phyloP scores from a whole-genome alignment of 2,113 vertebrate genomes.

The Todiramphus saurophagus region DNA sequence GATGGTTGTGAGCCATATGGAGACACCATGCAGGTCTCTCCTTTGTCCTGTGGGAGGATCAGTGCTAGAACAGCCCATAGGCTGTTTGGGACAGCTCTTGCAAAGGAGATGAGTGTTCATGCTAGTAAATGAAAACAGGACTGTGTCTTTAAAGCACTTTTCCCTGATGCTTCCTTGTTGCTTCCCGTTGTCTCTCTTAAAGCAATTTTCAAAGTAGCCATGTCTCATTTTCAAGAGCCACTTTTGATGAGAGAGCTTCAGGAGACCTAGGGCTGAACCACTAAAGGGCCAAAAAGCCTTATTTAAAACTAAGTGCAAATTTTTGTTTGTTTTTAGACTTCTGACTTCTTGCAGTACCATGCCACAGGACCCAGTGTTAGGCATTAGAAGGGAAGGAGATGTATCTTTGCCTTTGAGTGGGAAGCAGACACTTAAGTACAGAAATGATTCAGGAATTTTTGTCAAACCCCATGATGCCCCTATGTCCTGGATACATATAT shows the following conservation, averaged over 20 bases:
- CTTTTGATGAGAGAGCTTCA: background rate
- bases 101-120: background rate
- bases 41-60: rapidly evolving
- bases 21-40: background rate
- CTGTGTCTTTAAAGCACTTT: background rate
- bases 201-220: background rate
- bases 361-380: background rate
- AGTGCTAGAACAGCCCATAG: background rate
- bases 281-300: background rate
- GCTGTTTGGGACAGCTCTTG: background rate
- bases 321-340: background rate
- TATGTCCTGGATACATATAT: background rate
- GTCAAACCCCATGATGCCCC: background rate
- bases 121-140: background rate
- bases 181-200: background rate
- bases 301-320: background rate
- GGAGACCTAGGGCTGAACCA: background rate
- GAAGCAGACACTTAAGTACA: background rate
- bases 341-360: background rate
- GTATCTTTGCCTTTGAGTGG: background rate
- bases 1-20: background rate
- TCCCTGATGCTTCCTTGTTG: background rate
- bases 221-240: background rate
- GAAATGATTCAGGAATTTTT: background rate
- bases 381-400: background rate